Base-by-base conservation (phyloP, 2,797 vertebrate species). In the Pseudochromis fuscus region DNA sequence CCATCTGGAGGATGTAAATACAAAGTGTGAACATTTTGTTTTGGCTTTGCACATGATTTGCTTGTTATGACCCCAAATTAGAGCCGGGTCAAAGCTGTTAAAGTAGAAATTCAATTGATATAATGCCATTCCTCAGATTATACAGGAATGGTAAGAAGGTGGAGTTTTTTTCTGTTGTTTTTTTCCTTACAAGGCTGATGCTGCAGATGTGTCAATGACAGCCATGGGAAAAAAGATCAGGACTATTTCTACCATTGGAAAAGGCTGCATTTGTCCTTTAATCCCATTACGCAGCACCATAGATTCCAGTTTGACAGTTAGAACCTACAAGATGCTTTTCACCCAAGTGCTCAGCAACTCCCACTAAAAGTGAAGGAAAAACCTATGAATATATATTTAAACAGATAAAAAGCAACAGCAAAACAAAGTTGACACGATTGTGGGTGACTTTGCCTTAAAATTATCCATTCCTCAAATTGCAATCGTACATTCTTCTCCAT, bases 401-500 rank as follows among this genome's bases (percentile, higher is more conserved):
- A 64, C 46, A 60, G 62, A 81, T 73, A 65, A 84, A 88, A 84
- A 69, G 56, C 90, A 88, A 79, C 84, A 85, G 87, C 89, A 89
- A 93, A 94, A 94, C 83, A 91, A 90, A 86, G 82, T 92, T 90
- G 92, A 94, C 91, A 89, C 79, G 88, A 75, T 72, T 88, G 92
- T n/a, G 89, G 91, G 79, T 59, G 81, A 77, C 88, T 75, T 83
- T 82, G 93, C 91, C 94, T 94, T 95, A 83, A 95, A 95, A 95
- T 95, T 90, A 94, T 89, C 91, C 90, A 12, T 79, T 77, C 81
- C 75, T 84, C 91, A 92, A 94, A 94, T 94, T 93, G 90, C 83
- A 88, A 93, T 93, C 75, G 50, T 89, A 82, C 79, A 90, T 90
- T 94, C 93, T 91, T 91, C 79, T 76, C 85, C 82, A 68, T 90